These are phyloP conservation scores for Potamilus streckersoni DNA, from an alignment of 1,140 invertebrate genomes.

Conservation along the genomic window DNA sequence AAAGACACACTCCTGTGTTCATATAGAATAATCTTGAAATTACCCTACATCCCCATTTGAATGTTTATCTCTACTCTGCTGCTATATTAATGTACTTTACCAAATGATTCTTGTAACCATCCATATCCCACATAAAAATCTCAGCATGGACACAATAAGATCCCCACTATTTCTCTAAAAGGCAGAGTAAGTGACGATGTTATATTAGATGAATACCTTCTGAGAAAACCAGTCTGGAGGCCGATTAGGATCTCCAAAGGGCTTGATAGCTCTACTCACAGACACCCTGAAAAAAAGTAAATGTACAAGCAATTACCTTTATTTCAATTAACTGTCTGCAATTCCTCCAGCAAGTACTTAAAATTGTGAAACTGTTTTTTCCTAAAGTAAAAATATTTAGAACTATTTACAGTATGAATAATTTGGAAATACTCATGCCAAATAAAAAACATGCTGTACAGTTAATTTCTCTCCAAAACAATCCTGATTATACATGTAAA, in stretches of 20 bases:
- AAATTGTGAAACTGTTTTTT: not conserved
- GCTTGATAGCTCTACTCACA: conserved; percentile 83
- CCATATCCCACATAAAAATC: too few species aligned
- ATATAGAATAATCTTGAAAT: too few species aligned
- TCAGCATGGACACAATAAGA: too few species aligned
- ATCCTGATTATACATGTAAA: not conserved
- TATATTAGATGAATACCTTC: conserved; percentile 70
- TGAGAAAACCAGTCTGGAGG: conserved; percentile 92
- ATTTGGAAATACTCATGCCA: too few species aligned
- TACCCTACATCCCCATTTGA: too few species aligned
- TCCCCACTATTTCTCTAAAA: too few species aligned
- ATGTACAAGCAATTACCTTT: conserved; percentile 9
- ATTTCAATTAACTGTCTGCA: not conserved
- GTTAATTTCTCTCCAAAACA: not conserved
- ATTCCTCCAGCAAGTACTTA: not conserved
- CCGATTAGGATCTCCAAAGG: conserved; percentile 77
- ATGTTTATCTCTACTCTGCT: too few species aligned
- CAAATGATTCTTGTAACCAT: too few species aligned
- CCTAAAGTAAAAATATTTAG: not conserved
- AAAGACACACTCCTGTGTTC: too few species aligned
- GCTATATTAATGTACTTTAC: too few species aligned
- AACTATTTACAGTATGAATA: not conserved
- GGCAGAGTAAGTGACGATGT: not conserved
- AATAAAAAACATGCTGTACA: not conserved
- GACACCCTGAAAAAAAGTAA: conserved; percentile 75